Evolutionary conservation across 2,888 invertebrate species (phyloP), one percentile per base, ranked within the genome.

Genomic region (Lysandra coridon): DNA sequence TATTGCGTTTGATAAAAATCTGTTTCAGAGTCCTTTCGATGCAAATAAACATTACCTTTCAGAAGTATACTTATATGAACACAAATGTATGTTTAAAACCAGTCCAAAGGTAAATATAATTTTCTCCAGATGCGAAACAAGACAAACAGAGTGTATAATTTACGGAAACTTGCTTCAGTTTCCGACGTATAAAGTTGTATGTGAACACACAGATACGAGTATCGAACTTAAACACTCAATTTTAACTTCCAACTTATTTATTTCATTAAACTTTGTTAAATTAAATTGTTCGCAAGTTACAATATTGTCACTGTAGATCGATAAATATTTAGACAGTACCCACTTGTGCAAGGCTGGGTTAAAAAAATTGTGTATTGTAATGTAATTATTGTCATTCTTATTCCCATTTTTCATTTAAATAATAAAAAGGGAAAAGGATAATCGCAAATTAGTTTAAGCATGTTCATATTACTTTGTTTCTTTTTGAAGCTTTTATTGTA

Each of bases 101-200:
- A 33, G 53, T 57, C 37, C 76, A 33, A 76, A 57, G 76, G 76
- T 79, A 81, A 80, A 80, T 78, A 80, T 80, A 81, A 81, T 80
- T 80, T 80, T 78, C 79, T 69, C 78, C 73, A 80, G 78, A 79
- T 80, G 78, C 80, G 79, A 81, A 81, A 81, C 80, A 81, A 81
- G 81, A 80, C 79, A 81, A 79, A 81, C 79, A 79, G 73, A 78
- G 79, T 79, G 80, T 78, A 78, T 78, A 78, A 80, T 78, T 79
- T 78, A 78, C 80, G 78, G 80, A 77, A 80, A 78, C 81, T 80
- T 79, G 78, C 62, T 79, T 80, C 73, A 80, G 81, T 81, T 81
- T 81, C 64, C 73, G 75, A 75, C 79, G 80, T 79, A 81, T 78
- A 80, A 69, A 78, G 79, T 81, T 81, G 79, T 81, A 79, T 79